phyloP scores from a whole-genome alignment of 2,888 invertebrate species.

The Andrena trimmerana region DNA sequence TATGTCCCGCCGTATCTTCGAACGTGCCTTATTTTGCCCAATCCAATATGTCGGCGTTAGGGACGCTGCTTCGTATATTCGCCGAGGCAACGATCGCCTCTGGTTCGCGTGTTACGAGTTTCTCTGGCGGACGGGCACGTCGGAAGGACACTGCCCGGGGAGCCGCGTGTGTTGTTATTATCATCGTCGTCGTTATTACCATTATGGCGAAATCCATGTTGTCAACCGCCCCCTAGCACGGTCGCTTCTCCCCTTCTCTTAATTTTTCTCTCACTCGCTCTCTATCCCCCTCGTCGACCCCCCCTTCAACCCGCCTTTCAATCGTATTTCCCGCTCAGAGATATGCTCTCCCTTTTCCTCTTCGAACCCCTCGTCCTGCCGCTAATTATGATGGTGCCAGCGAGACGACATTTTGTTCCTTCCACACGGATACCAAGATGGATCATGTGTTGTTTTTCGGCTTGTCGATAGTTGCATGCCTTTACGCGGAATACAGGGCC shows the following conservation, averaged over 20 bases:
- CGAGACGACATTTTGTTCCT: conserved; percentile 84
- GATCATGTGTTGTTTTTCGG: conserved; percentile 71
- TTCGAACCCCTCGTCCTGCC: conserved; percentile 52
- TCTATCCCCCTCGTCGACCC: conserved; percentile 45
- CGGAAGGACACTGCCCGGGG: conserved; percentile 10
- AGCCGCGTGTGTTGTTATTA: conserved; percentile 74
- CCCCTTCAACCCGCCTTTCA: conserved; percentile 67
- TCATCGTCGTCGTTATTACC: conserved; percentile 74
- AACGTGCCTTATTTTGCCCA: conserved; percentile 70
- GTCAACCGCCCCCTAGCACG: conserved; percentile 76
- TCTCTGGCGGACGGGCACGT: neutral
- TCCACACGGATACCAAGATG: conserved; percentile 78
- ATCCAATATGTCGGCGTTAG: conserved; percentile 74
- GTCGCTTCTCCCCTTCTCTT: conserved; percentile 66
- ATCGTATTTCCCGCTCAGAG: conserved; percentile 76
- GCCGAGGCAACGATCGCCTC: conserved; percentile 16
- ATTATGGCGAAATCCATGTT: conserved; percentile 79
- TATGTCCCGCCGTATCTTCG: conserved; percentile 66
- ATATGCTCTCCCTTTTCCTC: conserved; percentile 57
- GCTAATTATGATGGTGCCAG: conserved; percentile 83
- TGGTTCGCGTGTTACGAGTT: conserved; percentile 17
- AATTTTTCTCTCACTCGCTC: conserved; percentile 52
- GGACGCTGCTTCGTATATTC: conserved; percentile 65
- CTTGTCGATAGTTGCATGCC: conserved; percentile 59
- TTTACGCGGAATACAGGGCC: conserved; percentile 28